Conservation (phyloP, 2,797 vertebrate genomes). For the Graptemys geographica region DNA sequence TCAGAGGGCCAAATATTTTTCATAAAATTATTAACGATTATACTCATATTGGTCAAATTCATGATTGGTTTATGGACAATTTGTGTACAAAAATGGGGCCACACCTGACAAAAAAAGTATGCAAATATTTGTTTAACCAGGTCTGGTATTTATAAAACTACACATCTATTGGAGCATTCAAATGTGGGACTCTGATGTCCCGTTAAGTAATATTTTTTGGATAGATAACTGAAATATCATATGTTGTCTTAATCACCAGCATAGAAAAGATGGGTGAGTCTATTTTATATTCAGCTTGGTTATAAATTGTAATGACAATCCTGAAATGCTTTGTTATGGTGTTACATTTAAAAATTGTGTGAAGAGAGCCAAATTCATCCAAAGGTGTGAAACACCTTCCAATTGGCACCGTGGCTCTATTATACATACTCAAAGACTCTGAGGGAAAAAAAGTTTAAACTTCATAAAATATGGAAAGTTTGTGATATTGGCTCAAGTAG, state of each 20-base stretch:
- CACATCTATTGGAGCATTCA: background rate
- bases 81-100: background rate
- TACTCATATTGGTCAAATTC: background rate
- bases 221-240: background rate
- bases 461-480: background rate
- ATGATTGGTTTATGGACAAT: background rate
- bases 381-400: accelerated
- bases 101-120: background rate
- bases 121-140: background rate
- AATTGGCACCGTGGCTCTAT: background rate
- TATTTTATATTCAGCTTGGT: background rate
- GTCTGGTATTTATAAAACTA: background rate
- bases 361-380: background rate
- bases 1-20: background rate
- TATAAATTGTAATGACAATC: background rate
- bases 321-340: background rate
- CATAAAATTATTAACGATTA: background rate
- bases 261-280: background rate
- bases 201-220: background rate
- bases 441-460: background rate
- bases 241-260: background rate
- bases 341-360: background rate
- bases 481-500: background rate
- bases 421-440: constrained; percentile 18
- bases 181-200: background rate